Evolutionary conservation across 2,888 invertebrate genomes (phyloP), one percentile per base, ranked within the genome.

Genomic region (Steromphala cineraria): DNA sequence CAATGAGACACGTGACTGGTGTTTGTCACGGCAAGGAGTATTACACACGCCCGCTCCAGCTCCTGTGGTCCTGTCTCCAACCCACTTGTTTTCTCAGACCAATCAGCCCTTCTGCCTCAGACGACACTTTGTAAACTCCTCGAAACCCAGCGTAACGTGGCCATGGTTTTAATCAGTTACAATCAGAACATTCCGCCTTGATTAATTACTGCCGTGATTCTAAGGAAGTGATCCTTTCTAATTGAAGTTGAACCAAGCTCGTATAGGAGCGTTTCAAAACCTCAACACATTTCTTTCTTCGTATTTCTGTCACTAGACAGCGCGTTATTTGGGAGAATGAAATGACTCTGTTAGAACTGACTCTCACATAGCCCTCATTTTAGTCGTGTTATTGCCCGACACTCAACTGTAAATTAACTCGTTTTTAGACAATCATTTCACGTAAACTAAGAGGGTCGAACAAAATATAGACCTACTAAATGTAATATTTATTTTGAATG

Each of bases 151-250:
- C 71, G 40, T 71, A 71, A 71, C 40, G 36, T 71, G 71, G 71
- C 36, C 46, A 46, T 46, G 31, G 31, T 40, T 71, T 71, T 71
- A 71, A 71, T 71, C 71, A 71, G 71, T 36, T 36, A 19, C 40
- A 17, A 31, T 71, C 40, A 19, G 40, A 71, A 36, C 40, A 40
- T 17, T 19, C 71, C 40, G 36, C 71, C 71, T 36, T 71, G 71
- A 71, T 71, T 71, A 71, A 71, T 71, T 71, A 71, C 71, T 36
- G 8, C n/a, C 71, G 36, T 40, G 40, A 24, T 40, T 71, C 71
- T 36, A 19, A 36, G 40, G 36, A 71, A 40, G 40, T 71, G 71
- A 71, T 71, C 71, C 40, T 40, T 36, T 36, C 36, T 71, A 31
- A 71, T 71, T 40, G 36, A 71, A 71, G 71, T 36, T 40, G 71